Percentiles rank a stretch among this genome's conserved stretches.
Evolutionary conservation across 2,113 vertebrate species (phyloP).

Genomic region (Sorex fumeus): DNA sequence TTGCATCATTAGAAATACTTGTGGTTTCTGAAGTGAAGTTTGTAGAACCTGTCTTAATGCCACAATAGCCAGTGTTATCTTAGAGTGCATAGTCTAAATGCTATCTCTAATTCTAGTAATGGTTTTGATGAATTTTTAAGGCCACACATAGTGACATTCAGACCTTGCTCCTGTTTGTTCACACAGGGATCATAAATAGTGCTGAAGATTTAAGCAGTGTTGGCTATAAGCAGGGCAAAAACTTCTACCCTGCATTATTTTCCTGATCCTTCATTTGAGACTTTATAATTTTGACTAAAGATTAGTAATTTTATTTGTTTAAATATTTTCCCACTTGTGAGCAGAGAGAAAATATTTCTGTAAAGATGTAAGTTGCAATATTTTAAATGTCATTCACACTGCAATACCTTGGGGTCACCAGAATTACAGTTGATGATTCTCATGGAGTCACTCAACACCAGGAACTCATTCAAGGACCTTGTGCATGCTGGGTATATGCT

Average conservation of each 20-base stretch:
- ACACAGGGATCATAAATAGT: too few species aligned
- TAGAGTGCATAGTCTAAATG: neutral
- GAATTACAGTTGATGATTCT: too few species aligned
- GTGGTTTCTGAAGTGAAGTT: neutral
- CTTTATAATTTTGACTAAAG: neutral
- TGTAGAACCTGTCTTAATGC: neutral
- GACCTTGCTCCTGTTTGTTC: neutral
- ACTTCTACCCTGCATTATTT: too few species aligned
- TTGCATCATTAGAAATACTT: constrained; percentile 15
- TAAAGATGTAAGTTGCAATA: too few species aligned
- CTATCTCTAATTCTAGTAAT: neutral
- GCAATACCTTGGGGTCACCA: too few species aligned
- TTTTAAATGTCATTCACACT: too few species aligned
- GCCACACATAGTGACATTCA: too few species aligned
- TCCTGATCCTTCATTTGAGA: neutral
- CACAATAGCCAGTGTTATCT: neutral
- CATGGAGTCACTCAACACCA: too few species aligned
- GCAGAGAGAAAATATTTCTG: neutral
- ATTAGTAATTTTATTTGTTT: neutral
- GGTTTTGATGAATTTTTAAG: neutral
- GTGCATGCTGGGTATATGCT: too few species aligned
- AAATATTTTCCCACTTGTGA: neutral
- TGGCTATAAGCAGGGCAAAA: too few species aligned
- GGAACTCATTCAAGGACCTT: too few species aligned
- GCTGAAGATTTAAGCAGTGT: too few species aligned